Evolutionary conservation across 2,113 vertebrate species (phyloP).

Genomic region (Pomatostomus ruficeps): DNA sequence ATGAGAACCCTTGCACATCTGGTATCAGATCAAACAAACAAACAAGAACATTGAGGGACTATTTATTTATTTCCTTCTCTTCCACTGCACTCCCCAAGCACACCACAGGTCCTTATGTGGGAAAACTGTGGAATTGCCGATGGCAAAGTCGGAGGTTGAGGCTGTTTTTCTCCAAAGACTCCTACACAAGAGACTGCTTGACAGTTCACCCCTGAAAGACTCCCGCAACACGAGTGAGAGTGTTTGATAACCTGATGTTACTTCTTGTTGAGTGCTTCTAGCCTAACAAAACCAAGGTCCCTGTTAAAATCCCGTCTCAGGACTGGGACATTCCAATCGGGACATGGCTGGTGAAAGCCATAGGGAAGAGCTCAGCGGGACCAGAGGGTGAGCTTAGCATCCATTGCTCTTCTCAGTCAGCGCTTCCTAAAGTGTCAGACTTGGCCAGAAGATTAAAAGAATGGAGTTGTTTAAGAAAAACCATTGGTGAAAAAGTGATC

Average conservation of each 20-base stretch:
- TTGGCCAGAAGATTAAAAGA: neutral
- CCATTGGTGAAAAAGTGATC: neutral
- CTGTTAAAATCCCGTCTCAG: neutral
- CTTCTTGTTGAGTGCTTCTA: neutral
- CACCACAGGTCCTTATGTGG: neutral
- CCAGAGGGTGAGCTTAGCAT: neutral
- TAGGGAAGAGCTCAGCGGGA: neutral
- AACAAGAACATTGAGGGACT: neutral
- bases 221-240: neutral
- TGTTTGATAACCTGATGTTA: neutral
- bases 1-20: neutral
- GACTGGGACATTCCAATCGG: neutral
- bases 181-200: neutral
- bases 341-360: neutral
- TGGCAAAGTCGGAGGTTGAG: neutral
- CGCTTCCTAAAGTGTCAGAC: neutral
- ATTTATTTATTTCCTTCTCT: neutral
- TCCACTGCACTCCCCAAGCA: neutral
- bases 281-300: neutral
- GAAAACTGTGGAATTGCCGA: neutral
- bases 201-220: neutral
- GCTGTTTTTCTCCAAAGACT: neutral
- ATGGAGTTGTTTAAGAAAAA: neutral
- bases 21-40: neutral
- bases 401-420: neutral